Evolutionary conservation across 2,888 invertebrate genomes (phyloP).

Genomic region (Ennomos quercinarius): DNA sequence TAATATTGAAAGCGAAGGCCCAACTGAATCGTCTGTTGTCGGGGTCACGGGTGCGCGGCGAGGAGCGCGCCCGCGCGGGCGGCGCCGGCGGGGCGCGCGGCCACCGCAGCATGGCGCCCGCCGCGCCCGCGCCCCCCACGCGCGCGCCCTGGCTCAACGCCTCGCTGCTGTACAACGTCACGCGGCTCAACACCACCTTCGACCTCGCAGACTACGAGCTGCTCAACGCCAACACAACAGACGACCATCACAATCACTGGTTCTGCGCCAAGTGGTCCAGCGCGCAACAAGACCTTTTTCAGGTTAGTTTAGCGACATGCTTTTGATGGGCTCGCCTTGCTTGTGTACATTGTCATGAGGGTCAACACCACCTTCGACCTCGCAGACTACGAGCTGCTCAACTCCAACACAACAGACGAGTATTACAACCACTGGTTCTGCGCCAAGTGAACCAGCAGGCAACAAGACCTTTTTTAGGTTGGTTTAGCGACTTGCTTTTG

Average conservation of each 20-base stretch:
- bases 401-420: conserved; percentile 74
- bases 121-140: conserved; percentile 76
- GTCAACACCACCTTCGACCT: conserved; percentile 81
- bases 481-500: no score
- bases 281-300: conserved; percentile 92
- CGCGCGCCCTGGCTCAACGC: conserved; percentile 83
- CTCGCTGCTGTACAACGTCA: conserved; percentile 82
- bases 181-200: conserved; percentile 82
- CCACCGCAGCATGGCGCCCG: conserved; percentile 74
- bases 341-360: conserved; percentile 81
- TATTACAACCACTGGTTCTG: conserved; percentile 85
- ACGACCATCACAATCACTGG: conserved; percentile 77
- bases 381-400: conserved; percentile 80
- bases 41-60: conserved; percentile 57
- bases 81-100: conserved; percentile 55
- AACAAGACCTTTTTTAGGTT: conserved; percentile 91
- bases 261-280: conserved; percentile 92
- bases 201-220: conserved; percentile 79
- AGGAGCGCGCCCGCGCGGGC: conserved; percentile 52
- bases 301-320: conserved; percentile 59
- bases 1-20: conserved; percentile 86
- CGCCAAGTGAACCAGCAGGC: conserved; percentile 92
- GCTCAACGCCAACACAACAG: conserved; percentile 77
- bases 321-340: conserved; percentile 61
- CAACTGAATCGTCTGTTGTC: conserved; percentile 86